Evolutionary conservation across 1,140 invertebrate species (phyloP).

Genomic region (Trigoniulus corallinus): DNA sequence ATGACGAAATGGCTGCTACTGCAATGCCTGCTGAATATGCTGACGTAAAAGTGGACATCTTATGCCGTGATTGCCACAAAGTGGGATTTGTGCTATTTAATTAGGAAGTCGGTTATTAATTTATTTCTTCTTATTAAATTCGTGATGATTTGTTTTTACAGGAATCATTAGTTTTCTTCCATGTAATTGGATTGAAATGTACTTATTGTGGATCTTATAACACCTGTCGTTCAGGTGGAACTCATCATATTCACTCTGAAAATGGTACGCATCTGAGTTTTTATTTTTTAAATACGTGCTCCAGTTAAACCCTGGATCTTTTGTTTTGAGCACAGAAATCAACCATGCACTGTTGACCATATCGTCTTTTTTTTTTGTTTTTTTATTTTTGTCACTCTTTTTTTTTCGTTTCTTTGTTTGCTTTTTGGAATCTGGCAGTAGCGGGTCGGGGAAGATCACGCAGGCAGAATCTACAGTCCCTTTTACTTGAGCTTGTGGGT

Average conservation of each 20-base stretch:
- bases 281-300: no score
- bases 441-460: background rate
- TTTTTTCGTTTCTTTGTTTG: background rate
- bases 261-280: background rate
- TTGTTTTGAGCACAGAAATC: no score
- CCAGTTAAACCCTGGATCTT: no score
- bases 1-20: constrained; percentile 56
- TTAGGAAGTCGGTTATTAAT: constrained; percentile 4
- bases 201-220: constrained; percentile 68
- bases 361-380: background rate
- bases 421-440: background rate
- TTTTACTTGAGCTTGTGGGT: background rate
- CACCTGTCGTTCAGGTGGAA: constrained; percentile 26
- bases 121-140: constrained; percentile 19
- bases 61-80: constrained; percentile 78
- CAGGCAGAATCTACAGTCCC: background rate
- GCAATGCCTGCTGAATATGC: constrained; percentile 66
- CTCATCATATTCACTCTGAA: background rate
- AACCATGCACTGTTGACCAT: no score
- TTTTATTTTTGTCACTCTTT: background rate
- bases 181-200: constrained; percentile 70
- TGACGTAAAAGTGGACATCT: constrained; percentile 54
- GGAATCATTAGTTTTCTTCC: constrained; percentile 61
- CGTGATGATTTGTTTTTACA: no score
- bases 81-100: constrained; percentile 26